phyloP scores from a whole-genome alignment of 1,140 invertebrate genomes.

The Ips nitidus region DNA sequence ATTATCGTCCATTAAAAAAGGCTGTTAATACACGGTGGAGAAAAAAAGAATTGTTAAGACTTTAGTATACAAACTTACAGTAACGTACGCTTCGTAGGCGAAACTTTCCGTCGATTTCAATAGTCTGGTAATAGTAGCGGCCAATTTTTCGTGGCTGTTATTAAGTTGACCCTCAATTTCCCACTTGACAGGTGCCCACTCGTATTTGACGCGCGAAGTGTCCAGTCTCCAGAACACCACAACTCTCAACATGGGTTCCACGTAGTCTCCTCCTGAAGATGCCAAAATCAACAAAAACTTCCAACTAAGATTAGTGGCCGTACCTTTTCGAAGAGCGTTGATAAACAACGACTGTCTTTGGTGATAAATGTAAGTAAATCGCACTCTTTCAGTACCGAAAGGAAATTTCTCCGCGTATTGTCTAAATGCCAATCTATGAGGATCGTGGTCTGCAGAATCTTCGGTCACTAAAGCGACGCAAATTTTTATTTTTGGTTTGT shows the following conservation, averaged over 20 bases:
- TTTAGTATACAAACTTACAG: conserved; percentile 50
- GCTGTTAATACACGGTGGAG: too few species aligned
- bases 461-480: conserved; percentile 86
- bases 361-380: conserved; percentile 85
- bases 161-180: conserved; percentile 64
- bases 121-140: conserved; percentile 70
- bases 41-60: neutral
- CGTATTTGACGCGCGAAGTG: conserved; percentile 82
- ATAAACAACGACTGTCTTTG: conserved; percentile 83
- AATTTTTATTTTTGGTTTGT: conserved; percentile 76
- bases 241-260: conserved; percentile 68
- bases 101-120: conserved; percentile 71
- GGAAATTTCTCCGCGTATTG: conserved; percentile 68
- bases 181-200: conserved; percentile 79
- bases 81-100: conserved; percentile 69
- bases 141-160: conserved; percentile 70
- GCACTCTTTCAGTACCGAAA: conserved; percentile 64
- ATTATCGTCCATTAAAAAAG: too few species aligned
- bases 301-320: too few species aligned
- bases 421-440: conserved; percentile 63
- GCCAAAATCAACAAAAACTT: neutral
- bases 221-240: conserved; percentile 90
- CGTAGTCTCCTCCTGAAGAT: conserved; percentile 55
- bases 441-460: conserved; percentile 63
- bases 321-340: conserved; percentile 68